phyloP scores from a whole-genome alignment of 2,888 invertebrate species.

The Byasa hedistus region DNA sequence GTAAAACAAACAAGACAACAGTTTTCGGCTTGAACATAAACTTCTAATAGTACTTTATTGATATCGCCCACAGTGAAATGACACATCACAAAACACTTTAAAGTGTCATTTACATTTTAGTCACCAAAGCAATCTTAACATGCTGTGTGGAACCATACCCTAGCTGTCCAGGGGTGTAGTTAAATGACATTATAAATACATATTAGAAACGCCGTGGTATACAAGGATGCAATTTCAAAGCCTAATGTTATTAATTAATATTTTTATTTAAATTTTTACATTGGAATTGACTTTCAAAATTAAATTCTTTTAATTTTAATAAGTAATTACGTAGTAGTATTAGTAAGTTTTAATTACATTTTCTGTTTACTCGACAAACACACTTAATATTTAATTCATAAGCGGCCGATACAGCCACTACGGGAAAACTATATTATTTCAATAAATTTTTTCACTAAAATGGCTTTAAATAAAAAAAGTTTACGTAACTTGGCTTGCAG shows the following conservation, averaged over 20 bases:
- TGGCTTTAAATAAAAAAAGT: too few relatives aligned
- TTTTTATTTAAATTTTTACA: too few relatives aligned
- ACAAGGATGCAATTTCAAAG: conserved; percentile 20
- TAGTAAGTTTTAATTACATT: too few relatives aligned
- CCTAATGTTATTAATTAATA: neutral
- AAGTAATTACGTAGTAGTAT: too few relatives aligned
- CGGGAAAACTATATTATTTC: too few relatives aligned
- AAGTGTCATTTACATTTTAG: conserved; percentile 55
- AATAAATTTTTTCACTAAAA: too few relatives aligned
- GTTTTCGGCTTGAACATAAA: conserved; percentile 39
- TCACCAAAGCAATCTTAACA: conserved; percentile 35
- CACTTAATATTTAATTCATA: too few relatives aligned
- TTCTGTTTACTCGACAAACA: too few relatives aligned
- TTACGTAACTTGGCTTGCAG: too few relatives aligned
- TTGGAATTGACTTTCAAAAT: too few relatives aligned
- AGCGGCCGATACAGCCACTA: too few relatives aligned
- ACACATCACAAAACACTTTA: conserved; percentile 61
- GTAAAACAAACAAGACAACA: conserved; percentile 51
- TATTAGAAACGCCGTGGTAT: neutral
- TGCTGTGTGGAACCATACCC: conserved; percentile 30
- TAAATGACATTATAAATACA: conserved; percentile 26
- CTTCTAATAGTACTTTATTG: conserved; percentile 43
- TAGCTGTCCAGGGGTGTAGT: conserved; percentile 19
- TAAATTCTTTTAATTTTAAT: too few relatives aligned
- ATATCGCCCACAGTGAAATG: conserved; percentile 59